Evolutionary conservation across 1,140 invertebrate species (phyloP).

Genomic region (Drosophila ercepeae): DNA sequence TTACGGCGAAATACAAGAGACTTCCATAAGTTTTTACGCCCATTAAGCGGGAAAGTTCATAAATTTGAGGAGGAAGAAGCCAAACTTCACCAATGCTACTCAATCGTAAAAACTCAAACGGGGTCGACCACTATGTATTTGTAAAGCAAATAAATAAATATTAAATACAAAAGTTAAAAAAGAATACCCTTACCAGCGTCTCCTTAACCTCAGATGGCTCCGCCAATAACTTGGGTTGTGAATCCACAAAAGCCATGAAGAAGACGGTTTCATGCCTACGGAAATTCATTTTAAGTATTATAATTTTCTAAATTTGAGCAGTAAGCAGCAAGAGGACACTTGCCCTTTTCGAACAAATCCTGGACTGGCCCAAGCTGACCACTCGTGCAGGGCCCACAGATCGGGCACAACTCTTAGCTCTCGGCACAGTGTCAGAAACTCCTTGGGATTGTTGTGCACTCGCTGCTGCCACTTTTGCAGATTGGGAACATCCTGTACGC

Average conservation of each 20-base stretch:
- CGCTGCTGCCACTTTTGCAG: conserved; percentile 59
- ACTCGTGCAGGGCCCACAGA: conserved; percentile 92
- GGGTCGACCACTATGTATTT: conserved; percentile 85
- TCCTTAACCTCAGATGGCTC: conserved; percentile 89
- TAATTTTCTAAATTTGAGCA: no score
- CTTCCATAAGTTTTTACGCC: conserved; percentile 27
- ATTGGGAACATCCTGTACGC: conserved; percentile 38
- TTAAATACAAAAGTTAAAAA: neutral
- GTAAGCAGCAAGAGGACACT: no score
- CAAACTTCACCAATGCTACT: conserved; percentile 64
- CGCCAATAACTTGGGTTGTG: conserved; percentile 85
- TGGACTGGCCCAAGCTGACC: conserved; percentile 95
- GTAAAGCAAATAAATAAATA: conserved; percentile 84
- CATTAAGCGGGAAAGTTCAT: conserved; percentile 84
- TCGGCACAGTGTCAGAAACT: conserved; percentile 90
- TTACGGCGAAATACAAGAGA: conserved; percentile 35
- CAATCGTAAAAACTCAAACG: conserved; percentile 70
- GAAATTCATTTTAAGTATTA: neutral
- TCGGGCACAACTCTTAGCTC: conserved; percentile 90
- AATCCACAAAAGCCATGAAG: conserved; percentile 88
- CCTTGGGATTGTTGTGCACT: conserved; percentile 88
- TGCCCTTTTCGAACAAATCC: conserved; percentile 81
- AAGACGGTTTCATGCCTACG: conserved; percentile 90
- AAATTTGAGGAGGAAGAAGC: conserved; percentile 85
- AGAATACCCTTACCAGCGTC: conserved; percentile 85